A percentile compares a stretch with the other conserved stretches of the same genome.
These are phyloP conservation scores for Microplitis deprimator DNA, from an alignment of 2,888 invertebrate species.

Conservation along the genomic window DNA sequence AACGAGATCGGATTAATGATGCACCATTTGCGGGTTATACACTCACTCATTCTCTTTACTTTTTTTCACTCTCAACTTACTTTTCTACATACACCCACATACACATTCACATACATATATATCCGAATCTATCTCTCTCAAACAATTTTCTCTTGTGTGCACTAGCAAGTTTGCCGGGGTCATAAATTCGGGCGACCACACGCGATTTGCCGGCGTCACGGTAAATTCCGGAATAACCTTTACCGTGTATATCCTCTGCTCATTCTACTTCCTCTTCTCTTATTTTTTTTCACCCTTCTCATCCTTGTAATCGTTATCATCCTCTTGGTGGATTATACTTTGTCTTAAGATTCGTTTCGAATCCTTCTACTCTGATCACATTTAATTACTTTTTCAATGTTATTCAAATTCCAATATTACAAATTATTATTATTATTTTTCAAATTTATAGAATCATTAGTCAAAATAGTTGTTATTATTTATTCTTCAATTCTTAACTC, in stretches of 20 bases:
- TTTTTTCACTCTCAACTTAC: conserved; percentile 5
- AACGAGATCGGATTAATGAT: conserved; percentile 34
- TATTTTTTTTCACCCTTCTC: background rate
- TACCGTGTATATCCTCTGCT: conserved; percentile 6
- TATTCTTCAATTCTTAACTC: too few species aligned
- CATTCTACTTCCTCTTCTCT: background rate
- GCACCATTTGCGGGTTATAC: conserved; percentile 34
- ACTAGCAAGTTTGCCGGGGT: conserved; percentile 1
- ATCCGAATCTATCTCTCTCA: conserved; percentile 7
- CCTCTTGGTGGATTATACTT: too few species aligned
- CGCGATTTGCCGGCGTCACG: conserved; percentile 40
- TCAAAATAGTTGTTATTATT: too few species aligned
- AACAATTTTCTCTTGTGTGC: conserved; percentile 13
- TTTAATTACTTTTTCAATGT: too few species aligned
- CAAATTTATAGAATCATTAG: too few species aligned
- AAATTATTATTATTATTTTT: too few species aligned
- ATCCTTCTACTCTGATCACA: too few species aligned
- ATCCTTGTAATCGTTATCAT: too few species aligned
- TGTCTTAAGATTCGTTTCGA: too few species aligned
- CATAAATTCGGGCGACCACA: conserved; percentile 39
- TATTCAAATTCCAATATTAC: too few species aligned
- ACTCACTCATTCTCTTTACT: background rate
- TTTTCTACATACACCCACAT: background rate
- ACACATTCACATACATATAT: background rate
- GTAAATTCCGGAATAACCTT: conserved; percentile 39